Evolutionary conservation across 2,888 invertebrate species (phyloP).

Genomic region (Athripsodes cinereus): DNA sequence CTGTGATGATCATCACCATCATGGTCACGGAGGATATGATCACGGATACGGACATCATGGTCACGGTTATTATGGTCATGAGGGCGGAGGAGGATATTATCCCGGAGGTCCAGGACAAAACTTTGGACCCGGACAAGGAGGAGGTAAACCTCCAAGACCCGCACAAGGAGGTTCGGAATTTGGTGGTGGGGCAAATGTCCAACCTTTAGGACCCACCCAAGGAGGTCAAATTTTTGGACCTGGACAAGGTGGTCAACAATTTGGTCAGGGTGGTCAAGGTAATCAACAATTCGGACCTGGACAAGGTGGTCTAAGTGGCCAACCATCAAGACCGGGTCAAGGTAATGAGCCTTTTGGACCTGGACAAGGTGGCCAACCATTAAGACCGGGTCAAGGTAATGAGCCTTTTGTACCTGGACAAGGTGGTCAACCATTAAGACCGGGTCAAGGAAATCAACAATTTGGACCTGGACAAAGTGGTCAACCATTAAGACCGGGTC

Average conservation of each 20-base stretch:
- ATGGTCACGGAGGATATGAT: constrained; percentile 12
- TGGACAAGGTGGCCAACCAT: constrained; percentile 4
- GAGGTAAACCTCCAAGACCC: neutral
- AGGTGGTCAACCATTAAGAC: neutral
- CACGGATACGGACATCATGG: constrained; percentile 5
- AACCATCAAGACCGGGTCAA: neutral
- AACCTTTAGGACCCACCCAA: neutral
- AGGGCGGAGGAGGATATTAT: neutral
- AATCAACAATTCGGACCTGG: neutral
- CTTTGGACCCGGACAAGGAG: constrained; percentile 2
- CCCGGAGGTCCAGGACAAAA: neutral
- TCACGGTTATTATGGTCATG: neutral
- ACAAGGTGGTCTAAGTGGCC: neutral
- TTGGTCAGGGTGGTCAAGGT: neutral
- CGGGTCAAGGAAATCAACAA: neutral
- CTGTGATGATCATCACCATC: neutral
- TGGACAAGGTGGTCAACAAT: neutral
- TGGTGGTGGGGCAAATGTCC: neutral
- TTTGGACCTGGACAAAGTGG: constrained; percentile 2
- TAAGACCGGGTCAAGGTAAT: neutral
- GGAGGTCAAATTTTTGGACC: neutral
- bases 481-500: neutral
- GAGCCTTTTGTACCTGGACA: neutral
- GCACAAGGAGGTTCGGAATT: neutral
- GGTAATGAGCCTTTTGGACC: neutral